These are phyloP conservation scores for Hystrix brachyura DNA, from an alignment of 2,113 vertebrate species.

Conservation along the genomic window DNA sequence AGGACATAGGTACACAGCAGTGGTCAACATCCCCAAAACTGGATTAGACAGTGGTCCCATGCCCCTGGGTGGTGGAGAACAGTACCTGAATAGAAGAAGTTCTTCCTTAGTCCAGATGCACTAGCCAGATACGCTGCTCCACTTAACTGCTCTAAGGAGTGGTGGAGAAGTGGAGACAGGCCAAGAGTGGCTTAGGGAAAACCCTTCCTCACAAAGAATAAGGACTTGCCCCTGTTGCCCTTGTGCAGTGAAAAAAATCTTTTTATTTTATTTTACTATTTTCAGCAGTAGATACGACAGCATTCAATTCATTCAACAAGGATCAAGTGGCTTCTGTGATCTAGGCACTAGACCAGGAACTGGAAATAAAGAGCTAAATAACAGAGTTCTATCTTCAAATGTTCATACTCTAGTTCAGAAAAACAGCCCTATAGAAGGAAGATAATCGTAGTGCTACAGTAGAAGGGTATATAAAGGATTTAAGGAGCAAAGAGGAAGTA, in stretches of 20 bases:
- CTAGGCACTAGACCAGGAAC: neutral
- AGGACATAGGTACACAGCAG: neutral
- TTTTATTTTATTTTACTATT: neutral
- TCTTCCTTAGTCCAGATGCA: neutral
- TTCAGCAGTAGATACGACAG: neutral
- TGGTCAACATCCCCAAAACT: neutral
- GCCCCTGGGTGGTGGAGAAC: neutral
- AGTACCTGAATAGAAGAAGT: neutral
- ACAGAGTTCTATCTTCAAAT: slow-evolving; percentile 17
- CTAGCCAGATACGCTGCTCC: neutral
- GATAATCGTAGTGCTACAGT: neutral
- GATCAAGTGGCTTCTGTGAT: neutral
- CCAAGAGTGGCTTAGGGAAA: neutral
- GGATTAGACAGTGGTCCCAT: neutral
- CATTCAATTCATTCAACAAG: slow-evolving; percentile 4
- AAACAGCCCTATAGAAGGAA: neutral
- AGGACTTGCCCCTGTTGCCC: neutral
- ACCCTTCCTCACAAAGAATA: neutral
- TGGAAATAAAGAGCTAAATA: neutral
- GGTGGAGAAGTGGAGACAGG: neutral
- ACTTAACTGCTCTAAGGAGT: neutral
- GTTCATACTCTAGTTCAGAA: neutral
- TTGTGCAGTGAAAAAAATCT: neutral
- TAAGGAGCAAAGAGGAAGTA: slow-evolving; percentile 40
- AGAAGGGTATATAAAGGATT: neutral